These are phyloP conservation scores for Circaetus cinerascens DNA, from an alignment of 2,113 vertebrate genomes.

Conservation along the genomic window DNA sequence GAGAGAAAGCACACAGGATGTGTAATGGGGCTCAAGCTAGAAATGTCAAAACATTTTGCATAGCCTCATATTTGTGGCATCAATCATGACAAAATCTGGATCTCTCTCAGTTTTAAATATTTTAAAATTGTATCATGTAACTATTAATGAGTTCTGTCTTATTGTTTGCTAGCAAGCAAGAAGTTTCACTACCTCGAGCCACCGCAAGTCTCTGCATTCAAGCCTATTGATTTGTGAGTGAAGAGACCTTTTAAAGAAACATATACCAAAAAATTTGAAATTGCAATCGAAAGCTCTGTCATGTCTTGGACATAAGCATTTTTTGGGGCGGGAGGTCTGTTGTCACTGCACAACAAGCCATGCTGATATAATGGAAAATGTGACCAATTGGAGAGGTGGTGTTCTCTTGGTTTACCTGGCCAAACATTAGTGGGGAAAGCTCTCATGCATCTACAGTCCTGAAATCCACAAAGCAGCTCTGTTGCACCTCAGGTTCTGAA, in stretches of 20 bases:
- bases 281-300: background rate
- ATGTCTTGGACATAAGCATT: background rate
- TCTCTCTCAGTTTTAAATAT: background rate
- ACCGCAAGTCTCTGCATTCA: background rate
- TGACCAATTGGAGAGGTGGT: background rate
- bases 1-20: conserved; percentile 20
- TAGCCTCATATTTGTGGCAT: conserved; percentile 37
- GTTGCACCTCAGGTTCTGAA: background rate
- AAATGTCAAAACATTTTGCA: conserved; percentile 56
- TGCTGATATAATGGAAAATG: background rate
- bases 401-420: background rate
- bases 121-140: background rate
- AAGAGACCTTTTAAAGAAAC: background rate
- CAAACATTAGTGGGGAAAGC: background rate
- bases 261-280: background rate
- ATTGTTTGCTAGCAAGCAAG: background rate
- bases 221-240: background rate
- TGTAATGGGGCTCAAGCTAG: conserved; percentile 24
- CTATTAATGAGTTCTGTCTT: background rate
- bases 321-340: fast-evolving
- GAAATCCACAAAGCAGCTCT: background rate
- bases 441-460: background rate
- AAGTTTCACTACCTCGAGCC: background rate
- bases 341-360: background rate
- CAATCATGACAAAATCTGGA: conserved; percentile 34